Percentiles rank a stretch among this genome's conserved stretches.
phyloP scores from a whole-genome alignment of 2,113 vertebrate species.

The Agelaius phoeniceus region DNA sequence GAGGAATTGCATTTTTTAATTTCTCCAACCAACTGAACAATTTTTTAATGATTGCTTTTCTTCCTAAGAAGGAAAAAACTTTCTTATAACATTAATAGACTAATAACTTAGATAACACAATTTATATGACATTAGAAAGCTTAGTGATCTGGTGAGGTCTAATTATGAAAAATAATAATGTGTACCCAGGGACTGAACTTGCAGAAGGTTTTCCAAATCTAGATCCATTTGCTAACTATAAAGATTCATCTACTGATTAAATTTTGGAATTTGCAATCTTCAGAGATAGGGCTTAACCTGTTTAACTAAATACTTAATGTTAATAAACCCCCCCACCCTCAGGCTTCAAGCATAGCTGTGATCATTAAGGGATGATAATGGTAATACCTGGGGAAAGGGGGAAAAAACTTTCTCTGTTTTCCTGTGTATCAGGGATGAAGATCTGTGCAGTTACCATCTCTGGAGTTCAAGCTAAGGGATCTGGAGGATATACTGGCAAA shows the following conservation, averaged over 20 bases:
- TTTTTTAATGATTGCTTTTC: neutral
- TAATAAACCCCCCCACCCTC: neutral
- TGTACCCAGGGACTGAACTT: slow-evolving; percentile 24
- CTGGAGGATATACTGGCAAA: neutral
- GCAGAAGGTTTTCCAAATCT: slow-evolving; percentile 23
- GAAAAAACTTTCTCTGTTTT: neutral
- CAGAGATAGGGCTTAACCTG: neutral
- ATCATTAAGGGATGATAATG: neutral
- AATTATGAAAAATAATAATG: slow-evolving; percentile 55
- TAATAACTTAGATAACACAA: slow-evolving; percentile 1
- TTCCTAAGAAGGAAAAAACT: neutral
- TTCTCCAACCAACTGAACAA: neutral
- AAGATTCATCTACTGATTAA: slow-evolving; percentile 28
- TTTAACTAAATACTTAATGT: slow-evolving; percentile 1
- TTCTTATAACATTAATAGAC: neutral
- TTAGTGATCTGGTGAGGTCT: slow-evolving; percentile 19
- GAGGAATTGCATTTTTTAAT: neutral
- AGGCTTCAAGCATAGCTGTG: neutral
- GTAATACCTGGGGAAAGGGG: neutral
- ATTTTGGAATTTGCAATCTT: slow-evolving; percentile 1
- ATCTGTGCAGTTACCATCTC: neutral
- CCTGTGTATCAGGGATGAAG: neutral
- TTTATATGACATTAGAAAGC: slow-evolving; percentile 23
- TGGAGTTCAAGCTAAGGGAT: neutral
- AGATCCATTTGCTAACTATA: slow-evolving; percentile 20